Conservation (phyloP, 2,797 vertebrate species). For the Holocentrus rufus region DNA sequence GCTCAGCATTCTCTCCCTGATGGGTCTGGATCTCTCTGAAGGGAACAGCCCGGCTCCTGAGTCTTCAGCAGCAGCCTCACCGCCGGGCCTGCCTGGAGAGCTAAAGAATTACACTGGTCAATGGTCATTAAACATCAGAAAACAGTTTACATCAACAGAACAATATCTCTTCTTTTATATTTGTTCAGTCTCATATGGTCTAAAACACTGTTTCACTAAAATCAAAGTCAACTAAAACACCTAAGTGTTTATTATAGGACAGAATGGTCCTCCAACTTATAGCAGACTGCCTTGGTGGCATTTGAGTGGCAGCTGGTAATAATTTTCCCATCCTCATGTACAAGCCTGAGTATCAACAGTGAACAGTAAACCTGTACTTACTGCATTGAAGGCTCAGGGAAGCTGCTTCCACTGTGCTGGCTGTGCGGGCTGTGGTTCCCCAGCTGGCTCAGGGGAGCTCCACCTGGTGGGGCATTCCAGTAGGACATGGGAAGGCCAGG, state of each 20-base stretch:
- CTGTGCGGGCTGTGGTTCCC: constrained; percentile 62
- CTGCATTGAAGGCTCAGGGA: constrained; percentile 53
- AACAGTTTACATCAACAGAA: no score
- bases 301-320: not conserved
- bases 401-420: constrained; percentile 59
- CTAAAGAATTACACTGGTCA: not conserved
- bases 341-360: not conserved
- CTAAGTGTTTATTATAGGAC: no score
- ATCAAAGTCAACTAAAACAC: no score
- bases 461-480: constrained; percentile 65
- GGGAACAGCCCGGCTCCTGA: constrained; percentile 72
- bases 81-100: constrained; percentile 42
- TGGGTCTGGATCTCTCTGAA: constrained; percentile 78
- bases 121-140: no score
- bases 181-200: no score
- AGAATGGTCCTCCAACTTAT: no score
- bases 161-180: no score
- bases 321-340: not conserved
- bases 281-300: not conserved
- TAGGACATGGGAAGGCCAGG: constrained; percentile 74
- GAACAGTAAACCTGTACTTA: constrained; percentile 37
- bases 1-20: constrained; percentile 76
- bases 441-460: constrained; percentile 42
- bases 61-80: constrained; percentile 52
- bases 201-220: no score